These are phyloP conservation scores for Drosophila infuscata DNA, from an alignment of 2,888 invertebrate genomes.

Conservation along the genomic window DNA sequence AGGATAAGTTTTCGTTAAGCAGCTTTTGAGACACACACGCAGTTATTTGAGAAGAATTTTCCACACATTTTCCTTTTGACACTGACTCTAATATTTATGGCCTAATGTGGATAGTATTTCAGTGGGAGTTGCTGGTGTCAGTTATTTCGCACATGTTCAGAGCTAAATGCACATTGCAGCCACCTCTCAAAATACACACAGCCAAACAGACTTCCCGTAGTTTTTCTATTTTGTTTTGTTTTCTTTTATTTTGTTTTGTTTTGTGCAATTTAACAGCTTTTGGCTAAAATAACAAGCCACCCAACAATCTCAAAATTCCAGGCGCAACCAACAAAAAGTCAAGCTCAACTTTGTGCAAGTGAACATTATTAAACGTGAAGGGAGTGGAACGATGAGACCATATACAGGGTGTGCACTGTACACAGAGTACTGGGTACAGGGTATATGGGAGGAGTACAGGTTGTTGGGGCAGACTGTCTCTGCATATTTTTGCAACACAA, in stretches of 20 bases:
- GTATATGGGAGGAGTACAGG: background rate
- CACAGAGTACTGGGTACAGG: background rate
- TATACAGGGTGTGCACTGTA: background rate
- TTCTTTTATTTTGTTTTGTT: constrained; percentile 64
- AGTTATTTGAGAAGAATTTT: constrained; percentile 50
- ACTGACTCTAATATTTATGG: constrained; percentile 71
- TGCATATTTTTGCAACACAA: constrained; percentile 78
- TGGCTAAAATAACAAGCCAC: constrained; percentile 79
- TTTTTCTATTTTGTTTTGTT: constrained; percentile 59
- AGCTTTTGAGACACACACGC: background rate
- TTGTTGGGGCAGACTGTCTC: background rate
- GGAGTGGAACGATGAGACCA: constrained; percentile 2
- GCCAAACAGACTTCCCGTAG: constrained; percentile 10
- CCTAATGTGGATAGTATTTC: constrained; percentile 16
- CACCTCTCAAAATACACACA: constrained; percentile 23
- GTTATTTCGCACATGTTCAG: constrained; percentile 43
- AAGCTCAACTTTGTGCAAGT: constrained; percentile 69
- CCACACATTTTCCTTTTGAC: constrained; percentile 57
- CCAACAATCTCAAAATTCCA: constrained; percentile 61
- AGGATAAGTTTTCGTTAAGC: constrained; percentile 7
- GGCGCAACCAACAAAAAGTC: constrained; percentile 68
- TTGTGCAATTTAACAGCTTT: constrained; percentile 79
- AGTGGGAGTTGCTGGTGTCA: constrained; percentile 32
- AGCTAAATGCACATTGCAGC: constrained; percentile 50
- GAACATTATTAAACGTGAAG: constrained; percentile 27